These are phyloP conservation scores for Epinephelus moara DNA, from an alignment of 2,113 vertebrate genomes.

Conservation along the genomic window DNA sequence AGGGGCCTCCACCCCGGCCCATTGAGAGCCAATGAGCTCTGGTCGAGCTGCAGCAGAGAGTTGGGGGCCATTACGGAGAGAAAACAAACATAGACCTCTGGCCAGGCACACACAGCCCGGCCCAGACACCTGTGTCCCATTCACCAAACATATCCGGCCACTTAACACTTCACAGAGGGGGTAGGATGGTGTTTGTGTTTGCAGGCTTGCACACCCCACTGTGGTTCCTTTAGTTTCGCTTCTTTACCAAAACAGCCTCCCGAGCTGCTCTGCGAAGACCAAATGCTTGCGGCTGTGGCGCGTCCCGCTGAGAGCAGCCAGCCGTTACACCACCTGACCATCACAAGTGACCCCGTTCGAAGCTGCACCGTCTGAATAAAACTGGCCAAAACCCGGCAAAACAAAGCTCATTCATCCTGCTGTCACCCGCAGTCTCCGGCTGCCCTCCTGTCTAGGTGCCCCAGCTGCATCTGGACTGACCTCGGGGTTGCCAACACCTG, in stretches of 20 bases:
- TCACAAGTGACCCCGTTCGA: slow-evolving; percentile 62
- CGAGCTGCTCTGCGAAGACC: slow-evolving; percentile 34
- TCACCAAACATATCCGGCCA: slow-evolving; percentile 78
- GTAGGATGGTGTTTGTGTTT: slow-evolving; percentile 72
- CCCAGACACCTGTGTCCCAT: slow-evolving; percentile 80
- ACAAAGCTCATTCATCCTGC: slow-evolving; percentile 75
- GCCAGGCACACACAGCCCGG: slow-evolving; percentile 55
- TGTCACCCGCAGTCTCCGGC: slow-evolving; percentile 65
- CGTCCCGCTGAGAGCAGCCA: slow-evolving; percentile 57
- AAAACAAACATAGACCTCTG: slow-evolving; percentile 78
- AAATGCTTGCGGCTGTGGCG: slow-evolving; percentile 37
- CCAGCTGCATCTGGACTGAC: slow-evolving; percentile 66
- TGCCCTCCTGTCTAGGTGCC: slow-evolving; percentile 59
- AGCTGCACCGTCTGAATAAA: slow-evolving; percentile 54
- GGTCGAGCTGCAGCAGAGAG: slow-evolving; percentile 54
- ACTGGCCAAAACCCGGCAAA: slow-evolving; percentile 49
- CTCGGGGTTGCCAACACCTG: slow-evolving; percentile 70
- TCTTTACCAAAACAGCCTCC: slow-evolving; percentile 57
- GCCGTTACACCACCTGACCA: slow-evolving; percentile 58
- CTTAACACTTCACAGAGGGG: slow-evolving; percentile 77
- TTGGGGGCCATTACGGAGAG: slow-evolving; percentile 68
- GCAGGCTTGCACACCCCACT: slow-evolving; percentile 58
- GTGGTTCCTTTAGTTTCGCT: slow-evolving; percentile 54
- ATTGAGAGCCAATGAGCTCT: slow-evolving; percentile 67
- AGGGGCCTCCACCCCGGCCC: slow-evolving; percentile 26